phyloP scores from a whole-genome alignment of 2,797 vertebrate species.

The Catharus ustulatus region DNA sequence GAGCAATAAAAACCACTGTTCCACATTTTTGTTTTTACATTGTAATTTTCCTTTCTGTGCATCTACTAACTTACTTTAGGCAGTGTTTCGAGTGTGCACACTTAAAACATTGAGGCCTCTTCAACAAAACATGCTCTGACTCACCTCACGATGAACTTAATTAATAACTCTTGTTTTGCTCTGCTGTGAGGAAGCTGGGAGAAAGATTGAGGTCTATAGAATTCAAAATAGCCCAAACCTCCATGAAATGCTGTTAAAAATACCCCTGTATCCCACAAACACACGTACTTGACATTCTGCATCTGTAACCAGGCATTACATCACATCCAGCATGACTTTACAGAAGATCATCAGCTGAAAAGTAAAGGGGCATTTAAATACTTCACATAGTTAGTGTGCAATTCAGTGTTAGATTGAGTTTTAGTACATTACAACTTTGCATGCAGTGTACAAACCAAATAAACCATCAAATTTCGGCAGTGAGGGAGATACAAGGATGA shows the following conservation, averaged over 20 bases:
- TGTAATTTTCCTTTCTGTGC: background rate
- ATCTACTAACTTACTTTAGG: background rate
- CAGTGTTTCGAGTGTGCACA: background rate
- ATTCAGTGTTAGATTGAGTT: background rate
- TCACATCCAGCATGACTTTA: background rate
- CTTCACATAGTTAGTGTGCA: background rate
- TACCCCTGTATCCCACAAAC: background rate
- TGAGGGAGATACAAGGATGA: background rate
- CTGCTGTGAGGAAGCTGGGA: background rate
- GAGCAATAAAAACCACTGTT: background rate
- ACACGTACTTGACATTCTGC: background rate
- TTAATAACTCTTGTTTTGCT: background rate
- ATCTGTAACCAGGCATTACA: background rate
- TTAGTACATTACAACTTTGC: background rate
- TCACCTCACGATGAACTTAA: background rate
- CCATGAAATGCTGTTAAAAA: background rate
- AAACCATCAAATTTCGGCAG: background rate
- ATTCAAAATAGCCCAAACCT: background rate
- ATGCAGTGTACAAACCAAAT: background rate
- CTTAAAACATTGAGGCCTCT: background rate
- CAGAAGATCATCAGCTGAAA: background rate
- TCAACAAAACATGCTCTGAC: background rate
- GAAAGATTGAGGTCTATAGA: background rate
- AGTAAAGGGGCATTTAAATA: background rate
- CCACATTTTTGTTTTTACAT: background rate